phyloP scores from a whole-genome alignment of 2,888 invertebrate genomes.

The Eristalinus sepulchralis region DNA sequence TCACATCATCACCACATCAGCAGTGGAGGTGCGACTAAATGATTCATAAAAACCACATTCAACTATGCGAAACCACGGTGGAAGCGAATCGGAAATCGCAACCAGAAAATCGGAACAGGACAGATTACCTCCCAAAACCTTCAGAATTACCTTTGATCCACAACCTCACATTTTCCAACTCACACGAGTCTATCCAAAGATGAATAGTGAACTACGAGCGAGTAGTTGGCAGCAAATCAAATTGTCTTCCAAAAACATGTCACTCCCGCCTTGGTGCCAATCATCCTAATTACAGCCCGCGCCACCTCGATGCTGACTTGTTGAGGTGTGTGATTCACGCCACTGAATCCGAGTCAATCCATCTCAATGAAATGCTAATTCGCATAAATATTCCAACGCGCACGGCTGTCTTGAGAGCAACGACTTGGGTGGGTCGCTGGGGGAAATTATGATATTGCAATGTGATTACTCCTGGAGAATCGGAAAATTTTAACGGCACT shows the following conservation, averaged over 20 bases:
- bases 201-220: neutral
- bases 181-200: neutral
- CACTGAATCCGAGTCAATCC: neutral
- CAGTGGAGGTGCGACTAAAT: no score
- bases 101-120: no score
- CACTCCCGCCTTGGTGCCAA: neutral
- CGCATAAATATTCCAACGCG: neutral
- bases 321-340: conserved; percentile 11
- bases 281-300: conserved; percentile 12
- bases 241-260: neutral
- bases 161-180: neutral
- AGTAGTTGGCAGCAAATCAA: neutral
- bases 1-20: no score
- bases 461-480: conserved; percentile 12
- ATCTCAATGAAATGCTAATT: conserved; percentile 27
- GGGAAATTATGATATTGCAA: conserved; percentile 34
- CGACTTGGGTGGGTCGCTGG: neutral
- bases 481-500: conserved; percentile 9
- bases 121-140: no score
- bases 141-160: neutral
- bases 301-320: neutral
- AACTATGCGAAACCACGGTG: no score
- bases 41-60: no score
- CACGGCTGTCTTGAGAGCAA: neutral
- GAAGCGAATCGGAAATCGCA: no score